phyloP scores from a whole-genome alignment of 2,888 invertebrate species.

The Isoperla grammatica region DNA sequence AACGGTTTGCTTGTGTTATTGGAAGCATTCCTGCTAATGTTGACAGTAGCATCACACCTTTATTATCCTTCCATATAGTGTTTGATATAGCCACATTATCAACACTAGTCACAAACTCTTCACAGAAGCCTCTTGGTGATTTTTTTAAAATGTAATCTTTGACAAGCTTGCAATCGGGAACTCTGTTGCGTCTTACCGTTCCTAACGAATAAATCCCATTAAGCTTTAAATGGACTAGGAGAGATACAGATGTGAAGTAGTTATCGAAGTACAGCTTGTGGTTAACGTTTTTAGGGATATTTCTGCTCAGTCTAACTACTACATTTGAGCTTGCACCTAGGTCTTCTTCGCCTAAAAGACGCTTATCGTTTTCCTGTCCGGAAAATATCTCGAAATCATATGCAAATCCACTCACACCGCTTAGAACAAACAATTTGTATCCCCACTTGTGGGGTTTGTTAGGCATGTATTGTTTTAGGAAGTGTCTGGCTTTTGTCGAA shows the following conservation, averaged over 20 bases:
- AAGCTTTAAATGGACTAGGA: conserved; percentile 14
- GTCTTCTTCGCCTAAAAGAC: conserved; percentile 30
- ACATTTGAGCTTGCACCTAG: conserved; percentile 38
- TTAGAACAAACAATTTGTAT: conserved; percentile 35
- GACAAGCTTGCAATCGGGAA: conserved; percentile 38
- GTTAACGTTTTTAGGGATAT: conserved; percentile 36
- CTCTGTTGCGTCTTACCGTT: conserved; percentile 37
- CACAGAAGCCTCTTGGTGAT: conserved; percentile 33
- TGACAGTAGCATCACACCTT: conserved; percentile 32
- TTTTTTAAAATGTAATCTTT: conserved; percentile 36
- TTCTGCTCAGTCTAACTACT: conserved; percentile 37
- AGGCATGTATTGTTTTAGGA: conserved; percentile 38
- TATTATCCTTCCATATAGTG: conserved; percentile 33
- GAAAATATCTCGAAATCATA: no score
- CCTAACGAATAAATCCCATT: conserved; percentile 36
- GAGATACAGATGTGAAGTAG: conserved; percentile 35
- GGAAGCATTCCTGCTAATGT: conserved; percentile 29
- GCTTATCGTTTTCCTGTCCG: no score
- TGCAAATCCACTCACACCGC: no score
- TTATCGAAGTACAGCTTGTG: conserved; percentile 39
- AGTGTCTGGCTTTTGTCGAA: conserved; percentile 34
- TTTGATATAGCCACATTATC: conserved; percentile 32
- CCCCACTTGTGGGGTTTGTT: conserved; percentile 44
- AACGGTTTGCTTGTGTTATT: conserved; percentile 21
- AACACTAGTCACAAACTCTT: conserved; percentile 33